Evolutionary conservation across 2,888 invertebrate genomes (phyloP).

Genomic region (Andrena fulva): DNA sequence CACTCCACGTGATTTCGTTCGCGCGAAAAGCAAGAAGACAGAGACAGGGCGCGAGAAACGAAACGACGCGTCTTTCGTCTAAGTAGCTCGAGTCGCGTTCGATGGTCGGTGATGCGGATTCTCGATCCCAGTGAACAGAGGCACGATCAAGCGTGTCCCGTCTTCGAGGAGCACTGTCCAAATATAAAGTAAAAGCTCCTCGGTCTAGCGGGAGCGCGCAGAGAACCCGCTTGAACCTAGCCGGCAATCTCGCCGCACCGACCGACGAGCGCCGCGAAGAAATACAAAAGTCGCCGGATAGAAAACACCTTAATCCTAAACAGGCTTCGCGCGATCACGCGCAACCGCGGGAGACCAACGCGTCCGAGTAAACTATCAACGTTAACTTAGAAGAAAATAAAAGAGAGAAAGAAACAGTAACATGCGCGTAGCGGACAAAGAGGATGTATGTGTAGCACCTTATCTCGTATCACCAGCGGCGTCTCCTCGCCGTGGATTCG

Average conservation of each 20-base stretch:
- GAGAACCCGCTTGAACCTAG: background rate
- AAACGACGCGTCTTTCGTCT: background rate
- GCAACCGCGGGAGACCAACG: conserved; percentile 11
- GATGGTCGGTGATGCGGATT: background rate
- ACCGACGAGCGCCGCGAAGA: conserved; percentile 8
- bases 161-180: background rate
- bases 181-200: background rate
- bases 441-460: conserved; percentile 74
- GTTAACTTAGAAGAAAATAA: conserved; percentile 9
- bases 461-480: conserved; percentile 69
- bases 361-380: background rate
- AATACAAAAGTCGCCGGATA: conserved; percentile 71
- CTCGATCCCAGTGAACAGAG: background rate
- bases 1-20: background rate
- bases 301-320: conserved; percentile 73
- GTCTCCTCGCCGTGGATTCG: conserved; percentile 5
- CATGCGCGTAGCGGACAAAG: conserved; percentile 46
- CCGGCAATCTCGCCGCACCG: background rate
- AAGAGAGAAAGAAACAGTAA: conserved; percentile 42
- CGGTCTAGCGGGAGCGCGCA: no score
- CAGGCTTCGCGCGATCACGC: conserved; percentile 19
- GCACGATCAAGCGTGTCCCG: no score
- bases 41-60: background rate
- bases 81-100: background rate
- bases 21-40: conserved; percentile 6